Evolutionary conservation across 37 sponge, comb jelly and placozoan species (phyloP).

Genomic region (Trichoplax adhaerens): DNA sequence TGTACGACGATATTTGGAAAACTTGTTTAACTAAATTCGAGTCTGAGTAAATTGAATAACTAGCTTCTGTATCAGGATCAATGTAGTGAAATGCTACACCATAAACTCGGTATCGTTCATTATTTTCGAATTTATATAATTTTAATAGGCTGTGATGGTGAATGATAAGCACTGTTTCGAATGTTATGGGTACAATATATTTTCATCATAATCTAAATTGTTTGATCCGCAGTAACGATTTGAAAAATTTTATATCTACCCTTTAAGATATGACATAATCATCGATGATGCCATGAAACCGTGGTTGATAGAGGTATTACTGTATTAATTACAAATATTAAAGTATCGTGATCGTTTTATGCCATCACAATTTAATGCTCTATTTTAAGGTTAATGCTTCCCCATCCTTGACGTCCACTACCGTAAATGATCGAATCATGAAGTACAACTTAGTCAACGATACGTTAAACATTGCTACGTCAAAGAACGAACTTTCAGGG

Average conservation of each 20-base stretch:
- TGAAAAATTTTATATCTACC: background rate
- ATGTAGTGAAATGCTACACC: too few relatives aligned
- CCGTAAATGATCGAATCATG: conserved; percentile 81
- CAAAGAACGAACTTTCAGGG: conserved; percentile 41
- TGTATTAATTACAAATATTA: background rate
- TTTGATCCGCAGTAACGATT: background rate
- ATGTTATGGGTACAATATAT: conserved; percentile 38
- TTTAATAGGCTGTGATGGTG: conserved; percentile 57
- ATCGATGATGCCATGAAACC: conserved; percentile 81
- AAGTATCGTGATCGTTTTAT: background rate
- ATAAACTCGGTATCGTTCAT: too few relatives aligned
- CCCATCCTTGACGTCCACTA: conserved; percentile 75
- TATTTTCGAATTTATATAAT: too few relatives aligned
- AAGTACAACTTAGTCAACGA: conserved; percentile 72
- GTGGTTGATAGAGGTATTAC: conserved; percentile 86
- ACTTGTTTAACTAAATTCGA: too few relatives aligned
- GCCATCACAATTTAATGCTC: background rate
- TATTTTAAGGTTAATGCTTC: conserved; percentile 83
- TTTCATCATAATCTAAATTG: background rate
- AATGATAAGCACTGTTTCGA: conserved; percentile 92
- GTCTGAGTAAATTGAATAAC: too few relatives aligned
- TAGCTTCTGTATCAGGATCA: too few relatives aligned
- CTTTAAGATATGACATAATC: conserved; percentile 65
- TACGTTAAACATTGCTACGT: conserved; percentile 62
- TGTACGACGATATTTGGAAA: too few relatives aligned